Percentiles rank a stretch among this genome's conserved stretches.
phyloP scores from a whole-genome alignment of 2,113 vertebrate genomes.

The Gadus chalcogrammus region DNA sequence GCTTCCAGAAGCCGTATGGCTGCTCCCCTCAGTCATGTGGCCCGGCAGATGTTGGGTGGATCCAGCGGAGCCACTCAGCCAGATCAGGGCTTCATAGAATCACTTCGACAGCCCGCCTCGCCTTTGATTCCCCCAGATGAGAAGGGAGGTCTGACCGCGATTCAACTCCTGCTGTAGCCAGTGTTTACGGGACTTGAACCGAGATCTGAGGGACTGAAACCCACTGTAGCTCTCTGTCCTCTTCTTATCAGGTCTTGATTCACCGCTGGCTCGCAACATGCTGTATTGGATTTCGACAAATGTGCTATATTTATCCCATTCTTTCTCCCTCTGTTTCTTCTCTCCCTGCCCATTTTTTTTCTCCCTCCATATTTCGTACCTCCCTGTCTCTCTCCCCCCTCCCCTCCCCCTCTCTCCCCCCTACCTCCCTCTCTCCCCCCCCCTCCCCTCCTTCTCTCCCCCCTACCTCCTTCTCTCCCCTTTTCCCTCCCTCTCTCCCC shows the following conservation, averaged over 20 bases:
- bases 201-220: not conserved
- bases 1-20: constrained; percentile 47
- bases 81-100: constrained; percentile 32
- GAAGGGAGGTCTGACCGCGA: constrained; percentile 19
- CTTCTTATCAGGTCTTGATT: constrained; percentile 55
- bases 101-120: constrained; percentile 54
- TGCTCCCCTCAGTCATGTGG: constrained; percentile 49
- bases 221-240: not conserved
- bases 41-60: constrained; percentile 46
- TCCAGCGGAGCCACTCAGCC: constrained; percentile 54
- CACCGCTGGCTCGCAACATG: constrained; percentile 14
- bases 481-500: too few species aligned
- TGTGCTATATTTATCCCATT: not conserved
- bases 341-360: too few species aligned
- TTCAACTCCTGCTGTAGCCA: constrained; percentile 12
- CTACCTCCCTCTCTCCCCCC: too few species aligned
- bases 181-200: not conserved
- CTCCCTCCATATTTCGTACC: too few species aligned
- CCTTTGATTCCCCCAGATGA: constrained; percentile 37
- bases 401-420: too few species aligned
- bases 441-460: too few species aligned
- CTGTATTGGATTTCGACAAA: not conserved
- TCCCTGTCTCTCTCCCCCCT: too few species aligned
- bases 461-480: too few species aligned
- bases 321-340: too few species aligned